Percentiles rank a stretch among this genome's conserved stretches.
phyloP scores from a whole-genome alignment of 1,140 invertebrate genomes.

The Rhysida immarginata region DNA sequence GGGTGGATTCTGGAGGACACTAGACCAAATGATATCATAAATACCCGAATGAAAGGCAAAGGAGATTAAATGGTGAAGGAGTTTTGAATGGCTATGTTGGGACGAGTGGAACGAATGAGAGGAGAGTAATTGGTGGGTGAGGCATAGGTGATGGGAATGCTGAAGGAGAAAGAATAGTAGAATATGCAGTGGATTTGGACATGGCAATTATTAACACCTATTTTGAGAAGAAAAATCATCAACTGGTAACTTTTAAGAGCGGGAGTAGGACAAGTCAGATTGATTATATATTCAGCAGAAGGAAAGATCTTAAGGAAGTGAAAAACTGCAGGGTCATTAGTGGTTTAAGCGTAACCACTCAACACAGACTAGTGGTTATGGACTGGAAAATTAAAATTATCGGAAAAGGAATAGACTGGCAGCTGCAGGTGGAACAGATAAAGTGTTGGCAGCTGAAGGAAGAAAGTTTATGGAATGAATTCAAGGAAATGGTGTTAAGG shows the following conservation, averaged over 20 bases:
- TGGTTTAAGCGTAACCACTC: neutral
- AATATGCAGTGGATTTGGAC: neutral
- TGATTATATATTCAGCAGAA: neutral
- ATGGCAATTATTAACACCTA: neutral
- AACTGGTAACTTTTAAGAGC: neutral
- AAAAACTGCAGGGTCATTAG: neutral
- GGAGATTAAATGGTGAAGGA: neutral
- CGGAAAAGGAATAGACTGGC: neutral
- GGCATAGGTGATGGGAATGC: neutral
- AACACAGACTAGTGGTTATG: neutral
- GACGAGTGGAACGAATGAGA: neutral
- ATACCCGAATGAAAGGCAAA: neutral
- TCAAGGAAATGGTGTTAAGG: neutral
- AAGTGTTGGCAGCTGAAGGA: neutral
- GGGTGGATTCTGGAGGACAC: neutral
- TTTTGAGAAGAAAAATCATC: neutral
- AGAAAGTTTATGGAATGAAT: neutral
- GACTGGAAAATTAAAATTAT: neutral
- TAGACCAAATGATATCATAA: neutral
- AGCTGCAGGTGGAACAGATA: neutral
- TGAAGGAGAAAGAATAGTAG: neutral
- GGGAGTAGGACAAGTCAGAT: neutral
- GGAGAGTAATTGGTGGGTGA: neutral
- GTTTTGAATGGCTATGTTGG: neutral
- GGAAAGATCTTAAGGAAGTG: neutral